Conservation (phyloP, 2,888 invertebrate species). For the Drosophila paranaensis region DNA sequence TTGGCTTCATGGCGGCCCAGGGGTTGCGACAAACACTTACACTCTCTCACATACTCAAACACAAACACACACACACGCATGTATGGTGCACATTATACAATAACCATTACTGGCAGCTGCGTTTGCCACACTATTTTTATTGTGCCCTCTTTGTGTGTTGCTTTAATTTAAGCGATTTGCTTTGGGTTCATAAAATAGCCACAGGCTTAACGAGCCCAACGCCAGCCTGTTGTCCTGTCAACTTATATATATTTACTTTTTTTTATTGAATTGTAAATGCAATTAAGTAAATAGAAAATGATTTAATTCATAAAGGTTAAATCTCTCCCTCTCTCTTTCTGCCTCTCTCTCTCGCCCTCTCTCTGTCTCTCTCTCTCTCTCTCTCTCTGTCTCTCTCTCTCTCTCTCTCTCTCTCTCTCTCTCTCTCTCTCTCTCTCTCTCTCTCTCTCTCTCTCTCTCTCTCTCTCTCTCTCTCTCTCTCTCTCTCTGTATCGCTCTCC, state of each 20-base stretch:
- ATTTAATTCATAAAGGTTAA: conserved; percentile 15
- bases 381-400: too few species aligned
- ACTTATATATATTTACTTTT: neutral
- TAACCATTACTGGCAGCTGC: conserved; percentile 76
- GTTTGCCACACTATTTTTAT: conserved; percentile 76
- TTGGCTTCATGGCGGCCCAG: conserved; percentile 47
- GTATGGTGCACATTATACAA: conserved; percentile 56
- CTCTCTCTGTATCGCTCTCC: too few species aligned
- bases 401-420: too few species aligned
- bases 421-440: too few species aligned
- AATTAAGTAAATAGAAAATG: conserved; percentile 47
- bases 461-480: too few species aligned
- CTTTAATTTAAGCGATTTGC: conserved; percentile 79
- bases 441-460: too few species aligned
- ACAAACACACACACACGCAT: conserved; percentile 20
- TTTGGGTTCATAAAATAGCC: conserved; percentile 63
- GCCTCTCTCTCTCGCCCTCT: too few species aligned
- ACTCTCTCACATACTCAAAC: conserved; percentile 9
- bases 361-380: too few species aligned
- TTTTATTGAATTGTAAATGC: conserved; percentile 51
- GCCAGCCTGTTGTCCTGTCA: conserved; percentile 27
- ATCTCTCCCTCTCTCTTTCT: too few species aligned
- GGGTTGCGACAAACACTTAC: conserved; percentile 52
- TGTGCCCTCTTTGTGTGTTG: conserved; percentile 58
- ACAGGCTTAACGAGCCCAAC: conserved; percentile 54